A percentile compares a stretch with the other conserved stretches of the same genome.
Conservation (phyloP, 2,113 vertebrate species). For the Isurus oxyrinchus region DNA sequence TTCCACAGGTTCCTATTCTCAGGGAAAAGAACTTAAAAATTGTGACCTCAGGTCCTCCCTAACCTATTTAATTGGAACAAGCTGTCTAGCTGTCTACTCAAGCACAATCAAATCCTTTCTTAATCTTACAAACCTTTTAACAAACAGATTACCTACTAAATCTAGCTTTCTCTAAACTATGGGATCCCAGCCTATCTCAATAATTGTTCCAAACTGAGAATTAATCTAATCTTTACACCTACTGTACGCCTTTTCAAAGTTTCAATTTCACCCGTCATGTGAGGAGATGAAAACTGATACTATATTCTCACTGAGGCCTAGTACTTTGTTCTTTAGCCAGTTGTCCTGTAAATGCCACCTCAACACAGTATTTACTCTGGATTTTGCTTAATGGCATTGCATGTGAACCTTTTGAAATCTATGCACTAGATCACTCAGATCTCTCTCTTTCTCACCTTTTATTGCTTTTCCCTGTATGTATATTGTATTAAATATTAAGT, state of each 20-base stretch:
- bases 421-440: background rate
- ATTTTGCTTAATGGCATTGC: background rate
- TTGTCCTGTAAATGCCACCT: background rate
- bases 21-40: background rate
- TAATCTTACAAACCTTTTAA: background rate
- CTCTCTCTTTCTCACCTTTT: background rate
- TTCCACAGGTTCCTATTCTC: background rate
- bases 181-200: background rate
- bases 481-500: background rate
- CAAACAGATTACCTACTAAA: background rate
- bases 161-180: background rate
- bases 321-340: background rate
- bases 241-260: background rate
- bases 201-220: background rate
- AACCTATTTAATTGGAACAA: background rate
- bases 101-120: background rate
- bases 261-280: background rate
- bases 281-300: background rate
- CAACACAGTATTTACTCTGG: background rate
- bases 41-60: background rate
- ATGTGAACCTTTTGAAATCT: background rate
- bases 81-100: background rate
- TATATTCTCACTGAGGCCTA: background rate
- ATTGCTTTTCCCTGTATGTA: background rate
- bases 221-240: background rate